Evolutionary conservation across 2,888 invertebrate species (phyloP), one percentile per base, ranked within the genome.

Genomic region (Pharmacophagus antenor): DNA sequence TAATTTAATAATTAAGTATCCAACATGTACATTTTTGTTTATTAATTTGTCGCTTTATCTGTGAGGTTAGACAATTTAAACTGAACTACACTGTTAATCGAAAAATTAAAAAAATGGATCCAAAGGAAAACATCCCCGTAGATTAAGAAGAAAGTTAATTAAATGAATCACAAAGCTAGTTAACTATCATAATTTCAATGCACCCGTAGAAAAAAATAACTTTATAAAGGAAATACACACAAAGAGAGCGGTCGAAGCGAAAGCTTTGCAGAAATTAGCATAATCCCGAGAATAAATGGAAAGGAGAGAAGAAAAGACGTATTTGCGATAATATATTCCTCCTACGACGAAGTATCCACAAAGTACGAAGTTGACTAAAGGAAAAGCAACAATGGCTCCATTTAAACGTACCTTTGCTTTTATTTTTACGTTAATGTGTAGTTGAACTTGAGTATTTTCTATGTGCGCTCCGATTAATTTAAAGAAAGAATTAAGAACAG

Each of bases 261-360:
- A 55, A 50, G 60, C 55, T 60, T 50, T 17, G 46, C 55, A 55
- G 50, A 60, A 60, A 60, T 60, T 60, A 60, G 50, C 60, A 60
- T 60, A 60, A 60, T 60, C 60, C 60, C 50, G 25, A 46, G 55
- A 55, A 60, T 50, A 60, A 60, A 60, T 55, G 48, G 47, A 54
- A 56, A 53, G 48, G 47, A 47, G 44, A 49, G 27, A 50, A 55
- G 55, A 55, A 55, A 60, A 60, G 60, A 55, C 60, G 59, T 59
- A 60, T 55, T 60, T 60, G 50, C 22, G 55, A 60, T 55, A 60
- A 60, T 55, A 37, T 60, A 60, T 60, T 60, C 60, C 50, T 46
- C 60, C 50, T 60, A 27, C 42, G 41, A 54, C 44, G n/a, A 41
- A 58, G 53, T 53, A 58, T 58, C 48, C 48, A 23, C 53, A 47